Evolutionary conservation across 2,113 vertebrate species (phyloP).

Genomic region (Prionailurus bengalensis): DNA sequence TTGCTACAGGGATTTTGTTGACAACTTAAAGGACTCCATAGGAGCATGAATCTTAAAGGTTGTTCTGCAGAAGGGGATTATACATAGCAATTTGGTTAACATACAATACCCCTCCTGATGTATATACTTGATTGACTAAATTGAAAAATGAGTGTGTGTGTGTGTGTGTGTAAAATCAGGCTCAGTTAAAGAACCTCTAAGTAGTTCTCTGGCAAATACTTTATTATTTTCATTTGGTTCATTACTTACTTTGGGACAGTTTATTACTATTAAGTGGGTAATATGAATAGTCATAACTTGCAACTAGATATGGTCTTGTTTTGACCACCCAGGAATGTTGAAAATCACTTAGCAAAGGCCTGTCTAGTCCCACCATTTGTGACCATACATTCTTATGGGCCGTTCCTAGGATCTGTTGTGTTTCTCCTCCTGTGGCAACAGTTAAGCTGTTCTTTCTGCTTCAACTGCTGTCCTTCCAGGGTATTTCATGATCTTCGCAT

Average conservation of each 20-base stretch:
- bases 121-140: neutral
- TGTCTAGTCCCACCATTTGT: neutral
- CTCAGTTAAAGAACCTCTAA: neutral
- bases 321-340: neutral
- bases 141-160: neutral
- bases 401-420: neutral
- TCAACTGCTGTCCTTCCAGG: neutral
- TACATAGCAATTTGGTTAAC: neutral
- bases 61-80: neutral
- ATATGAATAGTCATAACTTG: neutral
- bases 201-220: neutral
- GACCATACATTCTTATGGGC: accelerated
- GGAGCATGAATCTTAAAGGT: neutral
- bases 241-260: neutral
- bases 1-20: neutral
- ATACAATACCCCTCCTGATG: neutral
- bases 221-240: neutral
- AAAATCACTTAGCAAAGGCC: neutral
- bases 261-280: neutral
- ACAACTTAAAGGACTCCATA: neutral
- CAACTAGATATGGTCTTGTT: neutral
- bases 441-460: no score
- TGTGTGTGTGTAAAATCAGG: no score
- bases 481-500: neutral
- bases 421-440: accelerated